These are phyloP conservation scores for Charadrius vociferus DNA, from an alignment of 2,113 vertebrate genomes.

Conservation along the genomic window DNA sequence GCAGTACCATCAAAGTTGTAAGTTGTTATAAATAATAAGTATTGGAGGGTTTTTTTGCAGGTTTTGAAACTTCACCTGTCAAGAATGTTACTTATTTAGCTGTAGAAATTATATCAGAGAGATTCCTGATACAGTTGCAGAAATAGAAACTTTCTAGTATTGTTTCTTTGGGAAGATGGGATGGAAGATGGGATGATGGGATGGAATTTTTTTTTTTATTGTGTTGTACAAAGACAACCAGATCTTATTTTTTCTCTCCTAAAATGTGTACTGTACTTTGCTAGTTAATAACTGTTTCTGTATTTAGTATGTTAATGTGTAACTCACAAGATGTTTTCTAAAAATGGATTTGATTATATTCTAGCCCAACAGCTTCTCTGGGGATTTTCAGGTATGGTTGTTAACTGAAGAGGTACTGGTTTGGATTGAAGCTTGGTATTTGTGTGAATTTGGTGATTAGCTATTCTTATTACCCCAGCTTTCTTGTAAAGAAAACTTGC, in stretches of 20 bases:
- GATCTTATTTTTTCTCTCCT: background rate
- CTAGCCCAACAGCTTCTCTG: conserved; percentile 94
- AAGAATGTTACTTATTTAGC: background rate
- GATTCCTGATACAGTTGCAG: background rate
- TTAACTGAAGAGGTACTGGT: conserved; percentile 40
- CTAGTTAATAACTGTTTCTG: background rate
- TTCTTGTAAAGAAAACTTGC: background rate
- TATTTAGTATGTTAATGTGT: background rate
- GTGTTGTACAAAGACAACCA: background rate
- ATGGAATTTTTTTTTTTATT: background rate
- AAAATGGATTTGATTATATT: conserved; percentile 81
- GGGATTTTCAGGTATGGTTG: conserved; percentile 93
- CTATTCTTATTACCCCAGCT: conserved; percentile 13
- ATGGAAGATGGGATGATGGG: background rate
- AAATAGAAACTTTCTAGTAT: background rate
- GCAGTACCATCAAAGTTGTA: background rate
- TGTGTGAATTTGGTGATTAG: conserved; percentile 63
- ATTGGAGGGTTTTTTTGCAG: background rate
- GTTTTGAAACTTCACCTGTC: background rate
- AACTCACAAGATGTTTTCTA: conserved; percentile 25
- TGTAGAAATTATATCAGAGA: background rate
- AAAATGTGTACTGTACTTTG: background rate
- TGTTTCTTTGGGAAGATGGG: background rate
- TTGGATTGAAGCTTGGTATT: conserved; percentile 66
- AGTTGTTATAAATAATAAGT: background rate